Evolutionary conservation across 2,797 vertebrate species (phyloP), one percentile per base, ranked within the genome.

Genomic region (Knipowitschia caucasica): DNA sequence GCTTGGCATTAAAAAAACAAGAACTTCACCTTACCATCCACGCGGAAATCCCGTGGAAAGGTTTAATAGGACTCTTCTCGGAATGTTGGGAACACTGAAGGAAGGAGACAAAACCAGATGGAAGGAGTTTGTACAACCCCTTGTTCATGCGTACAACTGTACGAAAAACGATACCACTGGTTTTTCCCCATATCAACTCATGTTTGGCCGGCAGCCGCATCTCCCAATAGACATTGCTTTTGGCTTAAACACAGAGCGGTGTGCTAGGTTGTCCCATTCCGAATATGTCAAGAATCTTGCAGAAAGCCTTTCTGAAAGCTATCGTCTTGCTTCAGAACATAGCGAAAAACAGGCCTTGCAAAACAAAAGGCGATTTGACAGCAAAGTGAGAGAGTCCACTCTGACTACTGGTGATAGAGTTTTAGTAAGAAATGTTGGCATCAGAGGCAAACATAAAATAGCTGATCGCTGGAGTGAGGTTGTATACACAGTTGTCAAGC

Each of bases 391-490:
- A 52, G 26, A n/a, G n/a, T 43, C 56, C 1, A 29, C 14, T 11
- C 33, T 58, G 7, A 35, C 21, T 3, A 4, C 31, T 7, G 35
- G 45, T 2, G 56, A 58, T n/a, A 10, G 35, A 50, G 45, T 58
- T 3, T n/a, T 58, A 4, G 56, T 58, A 8, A 18, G n/a, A n/a
- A n/a, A n/a, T n/a, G n/a, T n/a, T n/a, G n/a, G 25, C 0, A 17
- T 58, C 3, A 12, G 26, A 1, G n/a, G 14, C 23, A 58, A 58
- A n/a, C 45, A 58, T 18, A 58, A 58, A 50, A 46, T 58, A 5
- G 34, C 35, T 5, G 45, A 58, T 12, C 15, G 34, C 2, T 58
- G 45, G 56, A 49, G 46, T 20, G 3, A 49, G 4, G 14, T n/a
- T n/a, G n/a, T n/a, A n/a, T n/a, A n/a, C 30, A 23, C 21, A 4